Evolutionary conservation across 2,888 invertebrate genomes (phyloP).

Genomic region (Cerastis leucographa): DNA sequence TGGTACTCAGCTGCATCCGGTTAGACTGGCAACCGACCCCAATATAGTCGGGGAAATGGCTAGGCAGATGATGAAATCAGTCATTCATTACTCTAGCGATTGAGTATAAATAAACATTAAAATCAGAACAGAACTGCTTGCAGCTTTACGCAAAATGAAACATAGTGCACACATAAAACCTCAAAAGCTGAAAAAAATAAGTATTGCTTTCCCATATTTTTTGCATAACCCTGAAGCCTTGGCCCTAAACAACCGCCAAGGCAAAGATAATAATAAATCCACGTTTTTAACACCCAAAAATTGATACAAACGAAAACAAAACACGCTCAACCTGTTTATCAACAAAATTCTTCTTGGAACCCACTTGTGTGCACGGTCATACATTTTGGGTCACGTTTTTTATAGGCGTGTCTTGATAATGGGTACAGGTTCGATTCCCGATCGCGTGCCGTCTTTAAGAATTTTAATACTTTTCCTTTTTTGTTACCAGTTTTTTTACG

Average conservation of each 20-base stretch:
- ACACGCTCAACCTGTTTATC: conserved; percentile 1
- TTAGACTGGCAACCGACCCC: too few species aligned
- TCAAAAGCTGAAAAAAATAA: neutral
- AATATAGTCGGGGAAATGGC: too few species aligned
- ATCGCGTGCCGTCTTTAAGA: conserved; percentile 85
- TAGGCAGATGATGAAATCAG: too few species aligned
- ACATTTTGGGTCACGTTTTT: conserved; percentile 75
- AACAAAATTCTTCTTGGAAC: conserved; percentile 10
- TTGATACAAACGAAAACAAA: conserved; percentile 8
- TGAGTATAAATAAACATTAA: too few species aligned
- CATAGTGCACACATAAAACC: neutral
- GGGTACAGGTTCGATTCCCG: conserved; percentile 83
- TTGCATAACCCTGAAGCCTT: neutral
- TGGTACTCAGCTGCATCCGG: too few species aligned
- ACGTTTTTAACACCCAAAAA: neutral
- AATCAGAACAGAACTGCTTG: neutral
- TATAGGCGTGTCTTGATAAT: conserved; percentile 85
- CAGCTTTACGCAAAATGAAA: neutral
- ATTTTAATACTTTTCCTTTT: conserved; percentile 76
- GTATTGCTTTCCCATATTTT: neutral
- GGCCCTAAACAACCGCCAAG: neutral
- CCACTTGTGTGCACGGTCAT: conserved; percentile 58
- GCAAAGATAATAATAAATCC: neutral
- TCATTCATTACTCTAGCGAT: too few species aligned
- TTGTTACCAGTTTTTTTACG: conserved; percentile 66